Conservation (phyloP, 2,888 invertebrate genomes). For the Scaptomyza reducta region DNA sequence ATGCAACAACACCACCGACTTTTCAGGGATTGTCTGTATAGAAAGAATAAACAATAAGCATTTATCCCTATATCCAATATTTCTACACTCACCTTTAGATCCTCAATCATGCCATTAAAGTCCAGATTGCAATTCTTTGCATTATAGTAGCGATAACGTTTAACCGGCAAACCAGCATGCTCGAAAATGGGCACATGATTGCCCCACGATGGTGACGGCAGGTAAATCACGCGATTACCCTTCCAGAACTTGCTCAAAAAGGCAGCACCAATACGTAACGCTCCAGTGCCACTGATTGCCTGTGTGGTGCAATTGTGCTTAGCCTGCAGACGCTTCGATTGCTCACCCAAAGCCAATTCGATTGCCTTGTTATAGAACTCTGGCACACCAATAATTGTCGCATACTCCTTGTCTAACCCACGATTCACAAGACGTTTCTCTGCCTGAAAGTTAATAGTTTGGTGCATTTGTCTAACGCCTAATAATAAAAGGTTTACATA, state of each 20-base stretch:
- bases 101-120: slow-evolving; percentile 94
- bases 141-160: slow-evolving; percentile 97
- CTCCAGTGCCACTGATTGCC: slow-evolving; percentile 98
- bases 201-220: slow-evolving; percentile 98
- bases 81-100: slow-evolving; percentile 89
- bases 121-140: slow-evolving; percentile 97
- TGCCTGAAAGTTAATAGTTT: slow-evolving; percentile 86
- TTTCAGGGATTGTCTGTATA: slow-evolving; percentile 96
- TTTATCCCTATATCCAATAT: neutral
- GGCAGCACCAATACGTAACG: slow-evolving; percentile 95
- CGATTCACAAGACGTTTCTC: slow-evolving; percentile 89
- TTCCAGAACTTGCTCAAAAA: slow-evolving; percentile 93
- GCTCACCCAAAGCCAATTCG: slow-evolving; percentile 93
- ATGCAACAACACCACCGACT: slow-evolving; percentile 95
- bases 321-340: slow-evolving; percentile 88
- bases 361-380: slow-evolving; percentile 94
- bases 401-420: slow-evolving; percentile 96
- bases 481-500: slow-evolving; percentile 68
- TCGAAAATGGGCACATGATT: slow-evolving; percentile 98
- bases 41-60: slow-evolving; percentile 45
- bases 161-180: slow-evolving; percentile 92
- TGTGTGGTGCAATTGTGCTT: slow-evolving; percentile 91
- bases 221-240: slow-evolving; percentile 91
- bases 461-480: neutral
- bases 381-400: slow-evolving; percentile 93